These are phyloP conservation scores for Drosophila nikananu DNA, from an alignment of 1,140 invertebrate genomes.

Conservation along the genomic window DNA sequence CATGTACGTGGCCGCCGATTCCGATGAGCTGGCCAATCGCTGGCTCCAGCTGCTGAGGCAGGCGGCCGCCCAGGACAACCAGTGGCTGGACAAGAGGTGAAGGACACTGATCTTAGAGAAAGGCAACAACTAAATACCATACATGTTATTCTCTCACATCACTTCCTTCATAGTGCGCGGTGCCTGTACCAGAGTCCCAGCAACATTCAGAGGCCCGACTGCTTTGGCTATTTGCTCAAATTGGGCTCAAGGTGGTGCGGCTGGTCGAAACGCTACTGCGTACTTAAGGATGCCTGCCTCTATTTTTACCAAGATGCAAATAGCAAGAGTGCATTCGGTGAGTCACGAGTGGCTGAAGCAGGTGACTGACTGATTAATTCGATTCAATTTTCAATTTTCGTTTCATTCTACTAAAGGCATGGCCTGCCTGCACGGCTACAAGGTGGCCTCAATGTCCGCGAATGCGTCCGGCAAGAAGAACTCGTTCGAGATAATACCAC, in stretches of 20 bases:
- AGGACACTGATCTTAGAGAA: constrained; percentile 41
- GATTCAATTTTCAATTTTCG: constrained; percentile 7
- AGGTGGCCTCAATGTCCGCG: constrained; percentile 92
- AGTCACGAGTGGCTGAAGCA: constrained; percentile 45
- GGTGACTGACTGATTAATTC: constrained; percentile 46
- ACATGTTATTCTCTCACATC: constrained; percentile 41
- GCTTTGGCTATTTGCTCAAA: constrained; percentile 95
- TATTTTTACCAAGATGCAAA: constrained; percentile 97
- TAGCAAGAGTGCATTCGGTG: constrained; percentile 94
- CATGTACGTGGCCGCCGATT: constrained; percentile 93
- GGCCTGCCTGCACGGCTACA: constrained; percentile 97
- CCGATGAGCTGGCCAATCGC: constrained; percentile 90
- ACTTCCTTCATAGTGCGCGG: constrained; percentile 85
- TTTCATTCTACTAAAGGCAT: constrained; percentile 87
- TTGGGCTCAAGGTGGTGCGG: constrained; percentile 91
- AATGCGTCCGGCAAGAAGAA: constrained; percentile 92
- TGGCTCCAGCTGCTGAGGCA: constrained; percentile 92
- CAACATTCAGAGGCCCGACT: constrained; percentile 93
- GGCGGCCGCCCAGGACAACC: constrained; percentile 89
- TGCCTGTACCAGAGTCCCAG: constrained; percentile 90
- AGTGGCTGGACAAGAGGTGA: constrained; percentile 90
- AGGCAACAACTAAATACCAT: not conserved
- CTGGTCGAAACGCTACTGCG: constrained; percentile 96
- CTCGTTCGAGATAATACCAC: constrained; percentile 96
- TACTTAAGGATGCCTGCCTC: constrained; percentile 97